Percentiles rank a stretch among this genome's conserved stretches.
These are phyloP conservation scores for Salminus brasiliensis DNA, from an alignment of 2,113 vertebrate genomes.

Conservation along the genomic window DNA sequence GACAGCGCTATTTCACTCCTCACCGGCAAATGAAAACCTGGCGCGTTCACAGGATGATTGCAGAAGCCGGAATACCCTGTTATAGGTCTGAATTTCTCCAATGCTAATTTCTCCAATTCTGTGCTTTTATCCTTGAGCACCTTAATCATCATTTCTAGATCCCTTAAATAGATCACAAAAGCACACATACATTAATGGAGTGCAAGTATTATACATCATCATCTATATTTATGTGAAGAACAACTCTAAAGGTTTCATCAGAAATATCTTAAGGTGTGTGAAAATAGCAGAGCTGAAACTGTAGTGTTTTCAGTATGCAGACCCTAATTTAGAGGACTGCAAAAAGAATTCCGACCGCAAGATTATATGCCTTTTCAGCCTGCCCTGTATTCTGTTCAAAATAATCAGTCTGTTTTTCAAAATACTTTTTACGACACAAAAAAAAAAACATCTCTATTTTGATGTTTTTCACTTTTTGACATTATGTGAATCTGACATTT, in stretches of 20 bases:
- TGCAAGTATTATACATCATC: no score
- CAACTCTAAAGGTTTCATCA: neutral
- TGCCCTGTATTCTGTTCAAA: neutral
- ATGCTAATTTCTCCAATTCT: neutral
- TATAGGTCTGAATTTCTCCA: neutral
- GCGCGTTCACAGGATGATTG: neutral
- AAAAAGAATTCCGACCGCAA: neutral
- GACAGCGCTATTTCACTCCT: neutral
- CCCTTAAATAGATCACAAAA: no score
- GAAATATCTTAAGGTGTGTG: neutral
- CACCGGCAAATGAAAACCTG: conserved; percentile 27
- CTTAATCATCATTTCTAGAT: neutral
- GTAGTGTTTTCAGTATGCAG: neutral
- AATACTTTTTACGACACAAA: neutral
- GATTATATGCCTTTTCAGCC: neutral
- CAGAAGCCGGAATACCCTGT: neutral
- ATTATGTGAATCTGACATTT: no score
- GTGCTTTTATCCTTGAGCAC: neutral
- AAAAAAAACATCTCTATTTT: neutral
- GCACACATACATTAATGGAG: no score
- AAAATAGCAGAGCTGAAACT: neutral
- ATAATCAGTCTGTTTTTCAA: neutral
- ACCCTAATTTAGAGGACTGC: neutral
- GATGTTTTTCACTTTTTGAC: no score
- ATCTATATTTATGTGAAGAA: no score